Evolutionary conservation across 2,797 vertebrate species (phyloP).

Genomic region (Sebastes goodei): DNA sequence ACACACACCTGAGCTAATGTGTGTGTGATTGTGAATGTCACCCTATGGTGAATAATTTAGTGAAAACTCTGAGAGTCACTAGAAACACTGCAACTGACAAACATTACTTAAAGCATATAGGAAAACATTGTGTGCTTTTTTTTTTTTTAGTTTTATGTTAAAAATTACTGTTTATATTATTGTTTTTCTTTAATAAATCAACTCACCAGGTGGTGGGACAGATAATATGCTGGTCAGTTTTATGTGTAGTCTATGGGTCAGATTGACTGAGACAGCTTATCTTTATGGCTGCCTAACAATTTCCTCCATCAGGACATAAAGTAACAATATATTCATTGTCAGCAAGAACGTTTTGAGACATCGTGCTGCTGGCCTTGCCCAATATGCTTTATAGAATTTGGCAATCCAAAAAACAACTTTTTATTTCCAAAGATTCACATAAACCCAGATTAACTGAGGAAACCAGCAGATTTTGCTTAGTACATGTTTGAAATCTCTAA

Average conservation of each 20-base stretch:
- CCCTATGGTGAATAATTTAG: constrained; percentile 5
- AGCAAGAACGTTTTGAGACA: neutral
- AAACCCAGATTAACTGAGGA: neutral
- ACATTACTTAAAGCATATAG: neutral
- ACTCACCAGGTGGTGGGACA: neutral
- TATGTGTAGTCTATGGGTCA: neutral
- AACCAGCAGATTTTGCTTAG: neutral
- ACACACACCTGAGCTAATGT: constrained; percentile 22
- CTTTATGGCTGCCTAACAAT: constrained; percentile 34
- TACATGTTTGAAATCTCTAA: neutral
- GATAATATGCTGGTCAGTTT: neutral
- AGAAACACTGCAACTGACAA: neutral
- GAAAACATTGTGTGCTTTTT: neutral
- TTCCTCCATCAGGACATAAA: constrained; percentile 8
- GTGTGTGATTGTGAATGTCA: neutral
- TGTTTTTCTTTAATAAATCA: neutral
- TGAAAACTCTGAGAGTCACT: neutral
- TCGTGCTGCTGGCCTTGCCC: neutral
- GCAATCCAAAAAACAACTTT: neutral
- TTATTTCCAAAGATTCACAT: neutral
- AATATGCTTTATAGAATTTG: neutral
- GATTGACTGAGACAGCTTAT: constrained; percentile 17
- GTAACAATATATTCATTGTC: neutral
- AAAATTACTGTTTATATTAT: neutral
- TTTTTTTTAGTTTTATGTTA: neutral